Evolutionary conservation across 2,113 vertebrate genomes (phyloP).

Genomic region (Menidia beryllina): DNA sequence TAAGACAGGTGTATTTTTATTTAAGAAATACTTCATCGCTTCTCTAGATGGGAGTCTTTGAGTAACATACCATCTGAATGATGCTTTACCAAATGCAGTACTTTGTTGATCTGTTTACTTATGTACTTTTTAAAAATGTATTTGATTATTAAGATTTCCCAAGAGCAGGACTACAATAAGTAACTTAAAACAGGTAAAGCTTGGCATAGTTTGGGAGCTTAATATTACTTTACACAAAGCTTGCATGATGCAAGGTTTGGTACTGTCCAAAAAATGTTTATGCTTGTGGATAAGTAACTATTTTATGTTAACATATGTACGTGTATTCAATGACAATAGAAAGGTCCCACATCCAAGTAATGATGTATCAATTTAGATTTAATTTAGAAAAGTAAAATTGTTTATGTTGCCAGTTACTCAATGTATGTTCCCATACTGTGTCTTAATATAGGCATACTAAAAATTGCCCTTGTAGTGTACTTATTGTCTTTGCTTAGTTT

Average conservation of each 20-base stretch:
- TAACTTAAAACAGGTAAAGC: too few species aligned
- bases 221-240: slow-evolving; percentile 67
- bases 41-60: slow-evolving; percentile 63
- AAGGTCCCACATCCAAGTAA: too few species aligned
- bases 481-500: not conserved
- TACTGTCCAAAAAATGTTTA: slow-evolving; percentile 65
- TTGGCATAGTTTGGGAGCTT: too few species aligned
- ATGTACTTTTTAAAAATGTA: slow-evolving; percentile 8
- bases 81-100: slow-evolving; percentile 26
- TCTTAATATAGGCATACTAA: not conserved
- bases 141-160: slow-evolving; percentile 1
- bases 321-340: too few species aligned
- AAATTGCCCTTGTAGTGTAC: not conserved
- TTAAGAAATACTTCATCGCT: slow-evolving; percentile 85
- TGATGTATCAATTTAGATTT: not conserved
- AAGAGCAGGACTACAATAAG: too few species aligned
- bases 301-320: slow-evolving; percentile 69
- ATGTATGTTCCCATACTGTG: slow-evolving; percentile 13
- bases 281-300: slow-evolving; percentile 73
- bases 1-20: slow-evolving; percentile 88
- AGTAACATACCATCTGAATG: slow-evolving; percentile 52
- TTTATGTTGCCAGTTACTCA: not conserved
- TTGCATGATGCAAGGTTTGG: slow-evolving; percentile 67
- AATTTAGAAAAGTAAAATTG: not conserved
- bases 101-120: slow-evolving; percentile 1